Conservation (phyloP, 2,888 invertebrate genomes). For the Drosophila picticornis region DNA sequence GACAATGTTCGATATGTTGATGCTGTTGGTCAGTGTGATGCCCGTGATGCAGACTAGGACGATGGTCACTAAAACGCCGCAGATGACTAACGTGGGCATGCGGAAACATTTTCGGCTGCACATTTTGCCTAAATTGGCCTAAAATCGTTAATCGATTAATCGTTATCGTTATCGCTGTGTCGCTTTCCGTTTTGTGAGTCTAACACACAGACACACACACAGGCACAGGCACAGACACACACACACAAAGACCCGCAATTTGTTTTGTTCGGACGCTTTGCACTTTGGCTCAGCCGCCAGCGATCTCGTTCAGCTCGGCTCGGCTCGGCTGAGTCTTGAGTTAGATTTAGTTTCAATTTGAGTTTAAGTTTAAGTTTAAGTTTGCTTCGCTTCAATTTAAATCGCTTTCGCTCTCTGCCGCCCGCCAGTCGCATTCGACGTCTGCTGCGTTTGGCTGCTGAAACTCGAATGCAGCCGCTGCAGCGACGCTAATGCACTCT, state of each 20-base stretch:
- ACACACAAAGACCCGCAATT: constrained; percentile 1
- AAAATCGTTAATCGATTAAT: constrained; percentile 18
- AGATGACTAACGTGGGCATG: constrained; percentile 84
- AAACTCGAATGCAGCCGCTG: constrained; percentile 71
- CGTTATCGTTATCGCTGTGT: not conserved
- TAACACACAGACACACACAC: not conserved
- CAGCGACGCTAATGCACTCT: constrained; percentile 54
- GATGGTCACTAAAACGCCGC: constrained; percentile 85
- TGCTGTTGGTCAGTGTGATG: constrained; percentile 86
- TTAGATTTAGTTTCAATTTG: constrained; percentile 14
- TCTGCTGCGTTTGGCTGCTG: constrained; percentile 63
- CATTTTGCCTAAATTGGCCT: constrained; percentile 69
- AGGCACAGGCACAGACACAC: not conserved
- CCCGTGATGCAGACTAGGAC: constrained; percentile 86
- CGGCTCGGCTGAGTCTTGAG: constrained; percentile 6
- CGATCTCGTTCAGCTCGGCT: constrained; percentile 15
- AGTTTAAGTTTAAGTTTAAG: constrained; percentile 2
- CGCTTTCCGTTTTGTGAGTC: not conserved
- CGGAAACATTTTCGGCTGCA: constrained; percentile 84
- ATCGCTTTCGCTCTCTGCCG: constrained; percentile 47
- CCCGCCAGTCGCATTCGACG: constrained; percentile 39
- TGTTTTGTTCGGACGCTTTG: constrained; percentile 1
- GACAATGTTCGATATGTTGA: constrained; percentile 84
- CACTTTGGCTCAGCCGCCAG: constrained; percentile 33
- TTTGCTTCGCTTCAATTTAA: constrained; percentile 27